These are phyloP conservation scores for Sitta carolinensis DNA, from an alignment of 2,797 vertebrate species.

Conservation along the genomic window DNA sequence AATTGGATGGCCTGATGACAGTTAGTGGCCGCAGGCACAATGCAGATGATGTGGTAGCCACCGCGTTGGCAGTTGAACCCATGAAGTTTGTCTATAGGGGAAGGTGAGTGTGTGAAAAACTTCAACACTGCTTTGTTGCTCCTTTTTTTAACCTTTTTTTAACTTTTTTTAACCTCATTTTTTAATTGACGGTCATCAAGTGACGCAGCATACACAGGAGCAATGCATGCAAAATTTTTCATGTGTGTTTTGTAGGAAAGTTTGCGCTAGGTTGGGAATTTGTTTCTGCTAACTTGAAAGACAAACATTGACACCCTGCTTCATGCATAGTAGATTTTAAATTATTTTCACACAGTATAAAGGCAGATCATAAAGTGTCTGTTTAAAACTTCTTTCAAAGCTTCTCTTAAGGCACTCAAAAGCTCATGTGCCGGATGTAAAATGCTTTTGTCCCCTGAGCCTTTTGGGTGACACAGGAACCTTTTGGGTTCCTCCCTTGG, in stretches of 20 bases:
- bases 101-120: slow-evolving; percentile 76
- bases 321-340: not conserved
- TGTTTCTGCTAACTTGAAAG: not conserved
- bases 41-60: slow-evolving; percentile 93
- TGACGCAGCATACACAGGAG: not conserved
- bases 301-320: not conserved
- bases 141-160: not conserved
- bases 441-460: not conserved
- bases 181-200: not conserved
- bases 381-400: not conserved
- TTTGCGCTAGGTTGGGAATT: not conserved
- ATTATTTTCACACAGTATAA: not conserved
- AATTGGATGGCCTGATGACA: slow-evolving; percentile 92
- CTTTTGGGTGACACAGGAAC: not conserved
- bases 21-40: slow-evolving; percentile 91
- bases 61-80: slow-evolving; percentile 91
- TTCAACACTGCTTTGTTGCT: not conserved
- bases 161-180: no score
- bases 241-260: not conserved
- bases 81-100: slow-evolving; percentile 99
- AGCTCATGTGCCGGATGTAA: not conserved
- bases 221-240: not conserved
- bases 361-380: not conserved
- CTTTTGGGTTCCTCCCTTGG: no score
- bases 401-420: not conserved